phyloP scores from a whole-genome alignment of 2,888 invertebrate genomes.

The Heliconius ismenius region DNA sequence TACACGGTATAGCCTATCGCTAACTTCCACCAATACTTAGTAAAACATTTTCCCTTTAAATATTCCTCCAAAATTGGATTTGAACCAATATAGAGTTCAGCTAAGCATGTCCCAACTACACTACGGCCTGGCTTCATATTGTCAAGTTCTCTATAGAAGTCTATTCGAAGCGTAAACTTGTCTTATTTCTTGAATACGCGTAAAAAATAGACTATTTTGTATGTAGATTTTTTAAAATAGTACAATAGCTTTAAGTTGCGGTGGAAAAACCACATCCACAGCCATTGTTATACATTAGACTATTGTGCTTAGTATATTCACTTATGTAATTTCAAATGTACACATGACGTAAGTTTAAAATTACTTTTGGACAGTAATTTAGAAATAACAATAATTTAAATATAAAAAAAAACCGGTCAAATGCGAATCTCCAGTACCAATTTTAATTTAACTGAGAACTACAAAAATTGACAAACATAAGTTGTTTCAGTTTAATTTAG shows the following conservation, averaged over 20 bases:
- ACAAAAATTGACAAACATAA: too few relatives aligned
- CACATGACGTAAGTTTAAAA: not conserved
- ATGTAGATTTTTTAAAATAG: not conserved
- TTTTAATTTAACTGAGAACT: too few relatives aligned
- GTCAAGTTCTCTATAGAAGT: constrained; percentile 1
- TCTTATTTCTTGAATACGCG: constrained; percentile 9
- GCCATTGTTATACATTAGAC: constrained; percentile 1
- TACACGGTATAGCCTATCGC: not conserved
- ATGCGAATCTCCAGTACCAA: too few relatives aligned
- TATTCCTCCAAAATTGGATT: not conserved
- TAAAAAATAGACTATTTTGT: not conserved
- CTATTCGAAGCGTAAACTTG: not conserved
- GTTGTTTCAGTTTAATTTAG: too few relatives aligned
- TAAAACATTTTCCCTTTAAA: too few relatives aligned
- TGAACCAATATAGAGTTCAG: not conserved
- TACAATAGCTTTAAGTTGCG: constrained; percentile 1
- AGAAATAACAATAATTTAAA: too few relatives aligned
- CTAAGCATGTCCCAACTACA: not conserved
- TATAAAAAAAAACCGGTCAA: too few relatives aligned
- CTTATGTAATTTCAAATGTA: not conserved
- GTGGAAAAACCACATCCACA: constrained; percentile 18
- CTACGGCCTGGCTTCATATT: not conserved
- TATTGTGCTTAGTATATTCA: not conserved
- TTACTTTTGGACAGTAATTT: not conserved
- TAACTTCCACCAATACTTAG: not conserved